phyloP scores from a whole-genome alignment of 2,797 vertebrate species.

The Pachyuromys duprasi region DNA sequence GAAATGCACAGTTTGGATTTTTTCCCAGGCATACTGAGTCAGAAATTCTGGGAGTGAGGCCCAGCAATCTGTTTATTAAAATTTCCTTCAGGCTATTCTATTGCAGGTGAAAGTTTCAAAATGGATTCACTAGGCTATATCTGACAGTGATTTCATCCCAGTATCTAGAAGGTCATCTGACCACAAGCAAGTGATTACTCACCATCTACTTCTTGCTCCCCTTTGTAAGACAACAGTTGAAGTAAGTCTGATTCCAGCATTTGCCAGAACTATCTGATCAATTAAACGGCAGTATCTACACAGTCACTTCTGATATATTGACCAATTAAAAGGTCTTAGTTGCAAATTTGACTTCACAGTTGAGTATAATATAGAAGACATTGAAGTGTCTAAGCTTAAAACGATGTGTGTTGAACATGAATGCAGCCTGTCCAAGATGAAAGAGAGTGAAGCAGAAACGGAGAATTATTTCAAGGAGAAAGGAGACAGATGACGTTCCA shows the following conservation, averaged over 20 bases:
- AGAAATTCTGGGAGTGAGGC: conserved; percentile 61
- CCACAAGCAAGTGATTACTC: not conserved
- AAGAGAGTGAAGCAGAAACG: not conserved
- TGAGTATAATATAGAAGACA: not conserved
- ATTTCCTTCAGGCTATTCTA: conserved; percentile 49
- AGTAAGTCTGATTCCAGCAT: not conserved
- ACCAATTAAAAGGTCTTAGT: not conserved
- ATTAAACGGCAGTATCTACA: not conserved
- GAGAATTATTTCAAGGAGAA: not conserved
- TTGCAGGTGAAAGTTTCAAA: conserved; percentile 28
- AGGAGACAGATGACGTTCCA: not conserved
- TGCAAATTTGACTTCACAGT: not conserved
- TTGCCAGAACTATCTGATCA: not conserved
- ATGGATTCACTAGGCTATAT: not conserved
- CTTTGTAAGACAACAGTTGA: not conserved
- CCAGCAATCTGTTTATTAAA: conserved; percentile 69
- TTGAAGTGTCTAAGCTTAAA: not conserved
- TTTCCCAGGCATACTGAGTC: conserved; percentile 65
- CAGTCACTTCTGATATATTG: not conserved
- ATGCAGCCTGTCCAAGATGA: not conserved
- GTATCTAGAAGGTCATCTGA: not conserved
- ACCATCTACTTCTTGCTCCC: not conserved
- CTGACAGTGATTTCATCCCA: conserved; percentile 21
- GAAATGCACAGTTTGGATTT: conserved; percentile 52
- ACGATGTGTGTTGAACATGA: not conserved